These are phyloP conservation scores for Sturnira hondurensis DNA, from an alignment of 2,113 vertebrate species.

Conservation along the genomic window DNA sequence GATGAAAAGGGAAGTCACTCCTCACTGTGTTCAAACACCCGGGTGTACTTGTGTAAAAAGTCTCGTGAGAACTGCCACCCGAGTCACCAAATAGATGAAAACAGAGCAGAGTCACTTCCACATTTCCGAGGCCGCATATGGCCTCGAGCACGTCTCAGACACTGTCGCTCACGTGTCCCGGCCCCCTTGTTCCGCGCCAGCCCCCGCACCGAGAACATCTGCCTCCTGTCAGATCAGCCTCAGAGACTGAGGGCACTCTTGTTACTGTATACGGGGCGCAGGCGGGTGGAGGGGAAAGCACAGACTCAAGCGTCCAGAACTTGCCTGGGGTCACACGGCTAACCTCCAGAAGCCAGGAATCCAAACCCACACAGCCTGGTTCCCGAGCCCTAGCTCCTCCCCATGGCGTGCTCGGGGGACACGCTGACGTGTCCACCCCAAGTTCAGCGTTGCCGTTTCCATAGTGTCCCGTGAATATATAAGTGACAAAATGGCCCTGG, in stretches of 20 bases:
- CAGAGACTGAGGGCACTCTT: background rate
- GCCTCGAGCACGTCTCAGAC: background rate
- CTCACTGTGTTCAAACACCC: background rate
- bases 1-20: background rate
- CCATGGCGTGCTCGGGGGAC: accelerated
- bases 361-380: background rate
- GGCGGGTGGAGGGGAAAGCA: too few species aligned
- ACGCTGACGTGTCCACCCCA: background rate
- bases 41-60: background rate
- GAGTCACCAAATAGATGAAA: background rate
- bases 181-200: background rate
- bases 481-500: background rate
- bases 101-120: background rate
- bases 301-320: background rate
- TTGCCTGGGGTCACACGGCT: background rate
- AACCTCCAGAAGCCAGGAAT: background rate
- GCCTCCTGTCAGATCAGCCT: background rate
- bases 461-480: background rate
- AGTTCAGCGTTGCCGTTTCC: background rate
- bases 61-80: background rate
- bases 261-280: background rate
- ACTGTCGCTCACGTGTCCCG: background rate
- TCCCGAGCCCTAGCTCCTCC: background rate
- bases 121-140: background rate
- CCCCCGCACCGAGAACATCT: background rate